Percentiles rank a stretch among this genome's conserved stretches.
Evolutionary conservation across 2,797 vertebrate species (phyloP).

Genomic region (Chaenodraco wilsoni): DNA sequence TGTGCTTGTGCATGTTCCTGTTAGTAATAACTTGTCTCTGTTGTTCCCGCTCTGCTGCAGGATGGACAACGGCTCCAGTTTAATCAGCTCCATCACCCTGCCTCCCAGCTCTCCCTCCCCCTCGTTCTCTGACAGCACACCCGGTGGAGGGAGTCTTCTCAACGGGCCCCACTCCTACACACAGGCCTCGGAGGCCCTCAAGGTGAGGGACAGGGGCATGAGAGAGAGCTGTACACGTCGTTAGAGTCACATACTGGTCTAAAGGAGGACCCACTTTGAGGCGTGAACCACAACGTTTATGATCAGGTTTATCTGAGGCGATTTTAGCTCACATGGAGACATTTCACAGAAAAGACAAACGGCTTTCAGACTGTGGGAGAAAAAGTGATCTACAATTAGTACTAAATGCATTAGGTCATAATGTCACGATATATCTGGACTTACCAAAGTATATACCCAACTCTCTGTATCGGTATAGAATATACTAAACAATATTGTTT

Average conservation of each 20-base stretch:
- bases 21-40: background rate
- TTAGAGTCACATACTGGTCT: background rate
- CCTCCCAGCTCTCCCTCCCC: constrained; percentile 92
- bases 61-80: constrained; percentile 89
- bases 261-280: background rate
- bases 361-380: background rate
- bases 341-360: constrained; percentile 5
- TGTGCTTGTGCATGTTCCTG: too few relatives aligned
- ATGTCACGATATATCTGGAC: constrained; percentile 11
- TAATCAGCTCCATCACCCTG: constrained; percentile 90
- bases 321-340: constrained; percentile 4
- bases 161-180: constrained; percentile 91
- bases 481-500: background rate
- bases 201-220: constrained; percentile 80
- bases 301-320: background rate
- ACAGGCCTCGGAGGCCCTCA: constrained; percentile 86
- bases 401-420: background rate
- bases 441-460: background rate
- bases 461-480: background rate
- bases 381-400: background rate
- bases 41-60: constrained; percentile 56
- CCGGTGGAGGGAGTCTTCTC: constrained; percentile 86
- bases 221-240: background rate
- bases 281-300: background rate
- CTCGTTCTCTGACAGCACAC: constrained; percentile 90